phyloP scores from a whole-genome alignment of 1,140 invertebrate species.

The Drosophila sproati region DNA sequence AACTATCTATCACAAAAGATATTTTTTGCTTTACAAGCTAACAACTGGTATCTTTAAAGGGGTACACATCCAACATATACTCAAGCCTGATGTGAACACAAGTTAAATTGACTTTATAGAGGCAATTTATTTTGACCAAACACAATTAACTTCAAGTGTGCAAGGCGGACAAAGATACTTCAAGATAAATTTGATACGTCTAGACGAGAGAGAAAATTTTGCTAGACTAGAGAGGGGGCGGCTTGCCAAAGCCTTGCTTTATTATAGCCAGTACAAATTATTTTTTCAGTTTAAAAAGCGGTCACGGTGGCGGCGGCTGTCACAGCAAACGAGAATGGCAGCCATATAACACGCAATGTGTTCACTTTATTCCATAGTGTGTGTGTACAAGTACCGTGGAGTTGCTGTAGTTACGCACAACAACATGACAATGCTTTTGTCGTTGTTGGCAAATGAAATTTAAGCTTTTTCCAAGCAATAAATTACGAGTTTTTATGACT shows the following conservation, averaged over 20 bases:
- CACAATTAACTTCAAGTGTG: constrained; percentile 65
- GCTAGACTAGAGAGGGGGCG: constrained; percentile 28
- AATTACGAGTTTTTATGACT: constrained; percentile 83
- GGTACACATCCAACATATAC: not conserved
- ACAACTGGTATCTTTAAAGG: not conserved
- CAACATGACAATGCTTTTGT: constrained; percentile 65
- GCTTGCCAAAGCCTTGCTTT: constrained; percentile 59
- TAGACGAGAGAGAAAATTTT: not conserved
- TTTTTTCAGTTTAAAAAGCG: constrained; percentile 73
- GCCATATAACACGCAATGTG: constrained; percentile 59
- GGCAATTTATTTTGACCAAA: constrained; percentile 62
- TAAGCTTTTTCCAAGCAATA: constrained; percentile 83
- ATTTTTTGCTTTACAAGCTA: not conserved
- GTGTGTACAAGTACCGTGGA: constrained; percentile 35
- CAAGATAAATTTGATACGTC: constrained; percentile 56
- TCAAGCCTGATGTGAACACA: constrained; percentile 27
- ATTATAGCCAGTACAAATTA: constrained; percentile 71
- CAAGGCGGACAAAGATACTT: constrained; percentile 63
- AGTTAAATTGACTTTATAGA: constrained; percentile 67
- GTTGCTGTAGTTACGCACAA: constrained; percentile 63
- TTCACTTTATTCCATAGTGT: constrained; percentile 39
- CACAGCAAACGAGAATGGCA: constrained; percentile 50
- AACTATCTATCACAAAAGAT: not conserved
- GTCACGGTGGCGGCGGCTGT: constrained; percentile 8
- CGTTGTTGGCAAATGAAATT: constrained; percentile 81